Conservation (phyloP, 1,140 invertebrate species). For the Bombus waltoni region DNA sequence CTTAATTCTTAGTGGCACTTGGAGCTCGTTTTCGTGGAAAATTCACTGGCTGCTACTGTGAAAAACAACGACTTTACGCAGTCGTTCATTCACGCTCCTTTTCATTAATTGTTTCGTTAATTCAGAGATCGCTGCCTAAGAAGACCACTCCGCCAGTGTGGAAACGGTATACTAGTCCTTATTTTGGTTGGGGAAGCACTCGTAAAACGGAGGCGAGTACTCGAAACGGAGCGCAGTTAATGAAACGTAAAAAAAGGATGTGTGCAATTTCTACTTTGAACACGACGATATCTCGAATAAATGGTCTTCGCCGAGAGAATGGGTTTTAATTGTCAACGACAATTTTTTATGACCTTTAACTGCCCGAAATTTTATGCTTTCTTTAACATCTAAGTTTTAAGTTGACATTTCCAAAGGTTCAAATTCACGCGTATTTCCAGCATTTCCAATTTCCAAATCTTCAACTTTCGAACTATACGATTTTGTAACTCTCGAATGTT, state of each 20-base stretch:
- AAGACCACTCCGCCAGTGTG: neutral
- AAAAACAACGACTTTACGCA: neutral
- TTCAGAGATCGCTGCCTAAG: neutral
- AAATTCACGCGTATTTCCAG: no score
- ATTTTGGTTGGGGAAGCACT: neutral
- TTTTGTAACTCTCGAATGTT: no score
- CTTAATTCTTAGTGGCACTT: constrained; percentile 8
- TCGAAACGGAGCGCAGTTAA: neutral
- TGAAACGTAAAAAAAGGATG: constrained; percentile 7
- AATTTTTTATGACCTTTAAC: no score
- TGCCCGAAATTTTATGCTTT: no score
- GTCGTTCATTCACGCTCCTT: constrained; percentile 13
- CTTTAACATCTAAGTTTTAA: no score
- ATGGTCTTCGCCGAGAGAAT: no score
- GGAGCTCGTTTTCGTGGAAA: neutral
- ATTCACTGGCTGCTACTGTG: neutral
- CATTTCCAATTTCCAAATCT: no score
- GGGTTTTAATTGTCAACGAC: no score
- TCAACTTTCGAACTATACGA: no score
- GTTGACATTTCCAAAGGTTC: no score
- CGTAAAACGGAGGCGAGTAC: neutral
- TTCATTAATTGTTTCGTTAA: constrained; percentile 39
- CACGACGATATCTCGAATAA: no score
- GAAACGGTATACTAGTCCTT: neutral
- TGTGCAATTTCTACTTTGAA: neutral